phyloP scores from a whole-genome alignment of 2,797 vertebrate genomes.

The Coccyzus lansbergi region DNA sequence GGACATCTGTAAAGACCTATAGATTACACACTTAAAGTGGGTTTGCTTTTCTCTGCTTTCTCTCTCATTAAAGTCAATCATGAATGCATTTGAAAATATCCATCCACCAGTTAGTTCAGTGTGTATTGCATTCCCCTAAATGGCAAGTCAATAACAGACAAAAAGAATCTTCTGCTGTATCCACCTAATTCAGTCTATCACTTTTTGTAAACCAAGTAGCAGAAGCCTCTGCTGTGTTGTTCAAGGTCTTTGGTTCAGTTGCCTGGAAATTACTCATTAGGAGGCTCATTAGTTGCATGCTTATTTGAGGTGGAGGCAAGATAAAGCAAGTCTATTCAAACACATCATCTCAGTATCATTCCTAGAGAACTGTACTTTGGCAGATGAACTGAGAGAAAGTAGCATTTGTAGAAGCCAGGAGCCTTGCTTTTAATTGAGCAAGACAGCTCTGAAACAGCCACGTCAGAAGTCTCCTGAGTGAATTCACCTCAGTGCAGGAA shows the following conservation, averaged over 20 bases:
- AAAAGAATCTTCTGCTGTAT: not conserved
- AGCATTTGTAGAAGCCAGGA: not conserved
- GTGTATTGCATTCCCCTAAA: not conserved
- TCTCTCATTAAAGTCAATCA: not conserved
- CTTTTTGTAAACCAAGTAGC: not conserved
- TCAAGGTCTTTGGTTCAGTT: not conserved
- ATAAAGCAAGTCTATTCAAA: not conserved
- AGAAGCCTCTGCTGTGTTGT: not conserved
- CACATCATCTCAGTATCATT: not conserved
- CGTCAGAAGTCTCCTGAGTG: not conserved
- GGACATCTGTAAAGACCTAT: not conserved
- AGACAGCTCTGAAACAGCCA: not conserved
- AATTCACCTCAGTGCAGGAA: not conserved
- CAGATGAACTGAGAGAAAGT: not conserved
- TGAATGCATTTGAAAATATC: not conserved
- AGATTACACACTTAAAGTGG: fast-evolving
- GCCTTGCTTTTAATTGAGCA: not conserved
- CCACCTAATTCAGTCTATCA: no score
- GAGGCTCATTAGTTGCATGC: not conserved
- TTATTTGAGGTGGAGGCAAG: not conserved
- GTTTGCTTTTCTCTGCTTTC: not conserved
- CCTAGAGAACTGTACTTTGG: not conserved
- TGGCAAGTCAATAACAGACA: not conserved
- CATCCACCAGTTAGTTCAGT: not conserved
- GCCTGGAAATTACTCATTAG: not conserved